Evolutionary conservation across 2,888 invertebrate species (phyloP).

Genomic region (Xestia xanthographa): DNA sequence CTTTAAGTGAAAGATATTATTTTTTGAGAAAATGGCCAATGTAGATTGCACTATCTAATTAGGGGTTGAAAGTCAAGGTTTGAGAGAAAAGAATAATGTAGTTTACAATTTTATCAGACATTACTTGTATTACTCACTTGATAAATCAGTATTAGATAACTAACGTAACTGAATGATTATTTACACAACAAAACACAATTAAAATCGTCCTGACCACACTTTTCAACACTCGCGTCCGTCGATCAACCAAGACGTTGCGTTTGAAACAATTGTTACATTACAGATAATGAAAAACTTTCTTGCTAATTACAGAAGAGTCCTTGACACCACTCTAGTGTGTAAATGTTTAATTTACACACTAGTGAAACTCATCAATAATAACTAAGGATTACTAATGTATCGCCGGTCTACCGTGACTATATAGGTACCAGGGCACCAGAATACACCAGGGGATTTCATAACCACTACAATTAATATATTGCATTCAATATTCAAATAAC

Average conservation of each 20-base stretch:
- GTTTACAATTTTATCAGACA: not conserved
- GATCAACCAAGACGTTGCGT: constrained; percentile 59
- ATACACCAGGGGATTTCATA: constrained; percentile 65
- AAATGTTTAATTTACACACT: constrained; percentile 51
- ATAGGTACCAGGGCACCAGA: constrained; percentile 28
- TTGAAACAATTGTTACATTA: constrained; percentile 41
- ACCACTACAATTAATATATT: constrained; percentile 32
- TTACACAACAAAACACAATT: constrained; percentile 54
- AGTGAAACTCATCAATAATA: constrained; percentile 72
- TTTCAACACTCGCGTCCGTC: constrained; percentile 61
- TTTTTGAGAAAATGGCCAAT: too few relatives aligned
- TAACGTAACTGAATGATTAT: constrained; percentile 11
- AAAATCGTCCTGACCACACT: constrained; percentile 53
- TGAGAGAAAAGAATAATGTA: not conserved
- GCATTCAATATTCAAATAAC: constrained; percentile 40
- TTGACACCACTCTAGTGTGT: constrained; percentile 63
- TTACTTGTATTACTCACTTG: constrained; percentile 5
- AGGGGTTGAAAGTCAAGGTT: not conserved
- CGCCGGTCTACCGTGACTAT: constrained; percentile 57
- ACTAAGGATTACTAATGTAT: constrained; percentile 58
- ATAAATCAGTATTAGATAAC: not conserved
- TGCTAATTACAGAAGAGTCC: constrained; percentile 56
- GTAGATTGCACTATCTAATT: not conserved
- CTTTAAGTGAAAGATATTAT: too few relatives aligned
- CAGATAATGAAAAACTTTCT: constrained; percentile 50